Percentiles rank a stretch among this genome's conserved stretches.
Conservation (phyloP, 2,888 invertebrate genomes). For the Uropetala carovei region DNA sequence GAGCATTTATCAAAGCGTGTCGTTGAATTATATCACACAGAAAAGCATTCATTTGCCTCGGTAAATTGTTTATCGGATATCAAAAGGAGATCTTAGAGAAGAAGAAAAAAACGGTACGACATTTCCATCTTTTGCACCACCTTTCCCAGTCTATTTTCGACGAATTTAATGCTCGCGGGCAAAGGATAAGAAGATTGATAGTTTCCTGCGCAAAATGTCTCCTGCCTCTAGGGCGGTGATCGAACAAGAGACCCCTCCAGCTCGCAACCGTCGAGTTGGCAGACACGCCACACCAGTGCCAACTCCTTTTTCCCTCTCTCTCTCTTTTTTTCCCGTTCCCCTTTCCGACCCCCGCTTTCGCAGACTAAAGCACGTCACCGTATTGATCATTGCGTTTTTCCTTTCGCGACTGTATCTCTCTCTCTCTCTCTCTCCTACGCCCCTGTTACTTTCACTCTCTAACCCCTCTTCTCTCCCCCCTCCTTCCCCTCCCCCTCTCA, state of each 20-base stretch:
- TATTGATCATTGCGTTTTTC: slow-evolving; percentile 63
- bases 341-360: slow-evolving; percentile 25
- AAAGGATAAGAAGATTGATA: slow-evolving; percentile 17
- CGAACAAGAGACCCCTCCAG: slow-evolving; percentile 21
- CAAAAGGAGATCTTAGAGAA: not conserved
- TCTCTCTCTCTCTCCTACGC: slow-evolving; percentile 30
- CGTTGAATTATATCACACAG: not conserved
- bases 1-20: not conserved
- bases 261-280: slow-evolving; percentile 8
- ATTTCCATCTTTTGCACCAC: not conserved
- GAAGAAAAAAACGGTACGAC: not conserved
- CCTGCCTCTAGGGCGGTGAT: slow-evolving; percentile 6
- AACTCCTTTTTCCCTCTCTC: not conserved
- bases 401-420: slow-evolving; percentile 60
- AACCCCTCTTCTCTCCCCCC: not conserved
- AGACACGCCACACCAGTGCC: not conserved
- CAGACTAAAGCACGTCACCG: slow-evolving; percentile 45
- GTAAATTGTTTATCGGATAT: not conserved
- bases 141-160: not conserved
- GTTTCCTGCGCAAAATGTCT: slow-evolving; percentile 17
- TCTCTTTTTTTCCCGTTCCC: not conserved
- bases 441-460: slow-evolving; percentile 59
- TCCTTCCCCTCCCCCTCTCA: not conserved
- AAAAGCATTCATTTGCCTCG: not conserved
- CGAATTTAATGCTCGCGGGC: slow-evolving; percentile 18